Conservation (phyloP, 2,797 vertebrate genomes). For the Siniperca undulata region DNA sequence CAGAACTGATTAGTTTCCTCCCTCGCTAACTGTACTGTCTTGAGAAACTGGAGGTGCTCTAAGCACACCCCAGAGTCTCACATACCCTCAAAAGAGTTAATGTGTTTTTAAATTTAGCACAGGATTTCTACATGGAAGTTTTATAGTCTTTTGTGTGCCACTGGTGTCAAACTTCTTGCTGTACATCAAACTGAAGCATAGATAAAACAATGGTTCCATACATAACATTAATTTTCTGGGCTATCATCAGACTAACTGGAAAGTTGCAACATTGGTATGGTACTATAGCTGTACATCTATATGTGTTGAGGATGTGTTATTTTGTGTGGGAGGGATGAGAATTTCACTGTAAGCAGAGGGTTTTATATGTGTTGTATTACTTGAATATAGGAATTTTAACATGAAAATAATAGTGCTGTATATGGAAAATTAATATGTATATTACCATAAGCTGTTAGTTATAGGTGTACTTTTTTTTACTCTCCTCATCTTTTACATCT, state of each 20-base stretch:
- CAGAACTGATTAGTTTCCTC: background rate
- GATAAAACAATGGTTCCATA: conserved; percentile 11
- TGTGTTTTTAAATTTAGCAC: conserved; percentile 7
- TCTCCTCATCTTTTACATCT: conserved; percentile 74
- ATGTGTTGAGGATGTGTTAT: conserved; percentile 73
- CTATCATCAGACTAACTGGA: conserved; percentile 31
- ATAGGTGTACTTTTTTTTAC: conserved; percentile 72
- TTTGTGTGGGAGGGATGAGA: conserved; percentile 27
- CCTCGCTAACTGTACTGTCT: conserved; percentile 22
- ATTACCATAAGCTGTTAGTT: conserved; percentile 68
- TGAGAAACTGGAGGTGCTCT: conserved; percentile 19
- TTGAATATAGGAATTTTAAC: conserved; percentile 90
- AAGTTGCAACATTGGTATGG: conserved; percentile 1
- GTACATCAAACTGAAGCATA: conserved; percentile 35
- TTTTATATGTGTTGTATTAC: conserved; percentile 83
- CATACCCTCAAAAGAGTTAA: background rate
- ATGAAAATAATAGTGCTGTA: conserved; percentile 79
- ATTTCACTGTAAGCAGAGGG: conserved; percentile 47
- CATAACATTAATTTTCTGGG: background rate
- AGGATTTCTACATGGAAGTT: conserved; percentile 1
- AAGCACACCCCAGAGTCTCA: conserved; percentile 1
- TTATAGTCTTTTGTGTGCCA: conserved; percentile 19
- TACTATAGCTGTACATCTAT: conserved; percentile 40
- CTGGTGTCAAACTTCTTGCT: conserved; percentile 32
- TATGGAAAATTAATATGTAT: conserved; percentile 70